Evolutionary conservation across 2,888 invertebrate species (phyloP), one percentile per base, ranked within the genome.

Genomic region (Sipha maydis): DNA sequence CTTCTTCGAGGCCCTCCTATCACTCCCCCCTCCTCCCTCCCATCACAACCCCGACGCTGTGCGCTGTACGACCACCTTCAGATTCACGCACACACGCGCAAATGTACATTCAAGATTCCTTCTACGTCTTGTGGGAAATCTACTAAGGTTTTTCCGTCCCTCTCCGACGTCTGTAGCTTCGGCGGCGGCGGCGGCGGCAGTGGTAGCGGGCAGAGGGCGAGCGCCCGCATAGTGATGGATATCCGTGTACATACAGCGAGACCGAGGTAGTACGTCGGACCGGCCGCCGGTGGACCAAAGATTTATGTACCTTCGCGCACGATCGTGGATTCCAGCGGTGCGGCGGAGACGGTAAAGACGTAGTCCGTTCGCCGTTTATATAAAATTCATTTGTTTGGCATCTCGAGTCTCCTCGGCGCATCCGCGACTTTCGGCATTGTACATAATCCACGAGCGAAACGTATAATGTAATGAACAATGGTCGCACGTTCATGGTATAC

Each of bases 51-150:
- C 34, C 34, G 9, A 2, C 54, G 11, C 54, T 14, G 54, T 9
- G 3, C 54, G n/a, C n/a, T n/a, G n/a, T 17, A 54, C 56, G 11
- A 56, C 41, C 56, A 56, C 56, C 56, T 56, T 56, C 56, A 3
- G 21, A 54, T 7, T 54, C 85, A 31, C 28, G 67, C 3, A 61
- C 56, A 41, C 19, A 31, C 25, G 34, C 56, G 41, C n/a, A 54
- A 17, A 25, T 76, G 21, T 61, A 61, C 38, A 11, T 67, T 48
- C 41, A 69, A 85, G 76, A 85, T 85, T 85, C 83, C 83, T 73
- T 25, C 61, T 38, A 25, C 61, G 86, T 86, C 88, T 88, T 82
- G 88, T 48, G 88, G 88, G 88, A 88, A 88, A 88, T 88, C 88
- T 88, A 88, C 80, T 61, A 80, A 56, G 69, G 85, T 48, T 85